Conservation (phyloP, 2,113 vertebrate genomes). For the Hemiscyllium ocellatum region DNA sequence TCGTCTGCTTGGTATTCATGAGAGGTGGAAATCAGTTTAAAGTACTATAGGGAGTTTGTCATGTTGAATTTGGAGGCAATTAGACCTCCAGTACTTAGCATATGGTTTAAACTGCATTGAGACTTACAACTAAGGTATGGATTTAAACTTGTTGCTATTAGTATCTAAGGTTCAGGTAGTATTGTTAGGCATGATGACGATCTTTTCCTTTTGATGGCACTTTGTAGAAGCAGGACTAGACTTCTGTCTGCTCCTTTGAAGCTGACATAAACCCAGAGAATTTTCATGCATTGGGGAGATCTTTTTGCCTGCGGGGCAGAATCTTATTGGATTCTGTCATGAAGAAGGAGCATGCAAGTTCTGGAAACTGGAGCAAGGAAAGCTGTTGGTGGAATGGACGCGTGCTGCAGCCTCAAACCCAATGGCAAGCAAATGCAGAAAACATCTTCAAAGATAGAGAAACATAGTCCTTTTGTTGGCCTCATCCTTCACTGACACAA, state of each 20-base stretch:
- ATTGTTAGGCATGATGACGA: not conserved
- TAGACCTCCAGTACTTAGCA: not conserved
- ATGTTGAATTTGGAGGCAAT: conserved; percentile 4
- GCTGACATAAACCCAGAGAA: not conserved
- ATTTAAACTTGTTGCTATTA: not conserved
- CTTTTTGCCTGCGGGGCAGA: not conserved
- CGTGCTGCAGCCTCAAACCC: not conserved
- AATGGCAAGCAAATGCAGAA: not conserved
- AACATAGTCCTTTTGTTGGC: not conserved
- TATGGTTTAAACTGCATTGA: not conserved
- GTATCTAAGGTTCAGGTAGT: not conserved
- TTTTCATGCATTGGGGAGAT: not conserved
- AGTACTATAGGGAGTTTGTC: not conserved
- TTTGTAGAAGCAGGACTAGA: not conserved
- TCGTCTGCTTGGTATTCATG: conserved; percentile 10
- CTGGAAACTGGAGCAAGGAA: not conserved
- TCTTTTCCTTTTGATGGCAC: not conserved
- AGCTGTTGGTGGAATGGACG: not conserved
- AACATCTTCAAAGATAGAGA: not conserved
- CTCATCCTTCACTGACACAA: not conserved
- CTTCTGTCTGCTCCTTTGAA: not conserved
- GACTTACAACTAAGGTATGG: not conserved
- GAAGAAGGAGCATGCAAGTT: not conserved
- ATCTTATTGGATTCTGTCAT: not conserved
- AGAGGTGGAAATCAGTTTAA: conserved; percentile 10